These are phyloP conservation scores for Baronia brevicornis DNA, from an alignment of 2,888 invertebrate species.

Conservation along the genomic window DNA sequence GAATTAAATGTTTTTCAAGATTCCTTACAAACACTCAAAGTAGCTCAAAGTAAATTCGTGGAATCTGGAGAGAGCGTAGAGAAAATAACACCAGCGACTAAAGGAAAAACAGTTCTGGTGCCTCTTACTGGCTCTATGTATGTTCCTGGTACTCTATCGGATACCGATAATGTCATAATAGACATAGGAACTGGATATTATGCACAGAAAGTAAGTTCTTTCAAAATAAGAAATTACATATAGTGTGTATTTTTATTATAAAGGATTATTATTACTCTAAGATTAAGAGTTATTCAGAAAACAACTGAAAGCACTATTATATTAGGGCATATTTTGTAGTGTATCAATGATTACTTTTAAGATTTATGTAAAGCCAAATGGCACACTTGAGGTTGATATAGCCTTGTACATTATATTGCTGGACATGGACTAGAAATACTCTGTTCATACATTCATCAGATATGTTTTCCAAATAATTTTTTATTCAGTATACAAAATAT, in stretches of 20 bases:
- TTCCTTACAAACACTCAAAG: slow-evolving; percentile 90
- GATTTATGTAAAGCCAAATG: too few species aligned
- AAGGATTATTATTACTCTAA: too few species aligned
- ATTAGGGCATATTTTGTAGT: too few species aligned
- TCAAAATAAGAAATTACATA: too few species aligned
- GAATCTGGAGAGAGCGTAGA: slow-evolving; percentile 91
- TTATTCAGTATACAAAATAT: not conserved
- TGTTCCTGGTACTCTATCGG: slow-evolving; percentile 91
- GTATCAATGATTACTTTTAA: too few species aligned
- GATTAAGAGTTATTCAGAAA: too few species aligned
- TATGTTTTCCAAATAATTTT: not conserved
- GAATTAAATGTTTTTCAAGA: slow-evolving; percentile 93
- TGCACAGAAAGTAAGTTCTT: slow-evolving; percentile 87
- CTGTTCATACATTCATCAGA: too few species aligned
- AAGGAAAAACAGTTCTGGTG: slow-evolving; percentile 91
- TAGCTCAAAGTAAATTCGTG: slow-evolving; percentile 92
- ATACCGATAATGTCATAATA: slow-evolving; percentile 91
- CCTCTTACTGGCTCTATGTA: slow-evolving; percentile 98
- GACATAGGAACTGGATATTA: slow-evolving; percentile 99
- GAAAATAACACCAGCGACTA: slow-evolving; percentile 83
- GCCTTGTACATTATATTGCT: too few species aligned
- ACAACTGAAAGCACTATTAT: too few species aligned
- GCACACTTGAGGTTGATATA: too few species aligned
- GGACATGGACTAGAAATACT: too few species aligned
- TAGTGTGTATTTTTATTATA: too few species aligned